Percentiles rank a stretch among this genome's conserved stretches.
These are phyloP conservation scores for Gobius niger DNA, from an alignment of 2,113 vertebrate species.

Conservation along the genomic window DNA sequence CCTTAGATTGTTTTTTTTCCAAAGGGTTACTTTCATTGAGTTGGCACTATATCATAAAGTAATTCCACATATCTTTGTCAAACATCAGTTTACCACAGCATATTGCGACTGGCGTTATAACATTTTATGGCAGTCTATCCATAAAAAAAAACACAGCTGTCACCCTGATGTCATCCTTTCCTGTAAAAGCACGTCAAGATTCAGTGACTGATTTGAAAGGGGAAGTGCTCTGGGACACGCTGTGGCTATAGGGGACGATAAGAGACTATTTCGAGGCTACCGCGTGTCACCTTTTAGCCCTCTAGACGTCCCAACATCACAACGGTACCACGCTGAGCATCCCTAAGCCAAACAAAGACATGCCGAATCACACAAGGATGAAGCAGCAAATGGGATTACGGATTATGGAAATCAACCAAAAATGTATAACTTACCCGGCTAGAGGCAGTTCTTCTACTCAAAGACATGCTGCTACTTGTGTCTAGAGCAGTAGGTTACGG, in stretches of 20 bases:
- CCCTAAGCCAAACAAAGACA: slow-evolving; percentile 51
- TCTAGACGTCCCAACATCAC: slow-evolving; percentile 18
- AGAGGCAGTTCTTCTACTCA: slow-evolving; percentile 83
- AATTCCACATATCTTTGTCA: not conserved
- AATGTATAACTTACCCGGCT: slow-evolving; percentile 81
- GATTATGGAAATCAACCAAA: slow-evolving; percentile 23
- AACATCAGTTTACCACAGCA: not conserved
- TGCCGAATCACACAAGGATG: slow-evolving; percentile 31
- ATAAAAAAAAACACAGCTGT: slow-evolving; percentile 2
- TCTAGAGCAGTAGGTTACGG: slow-evolving; percentile 37
- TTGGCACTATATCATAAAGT: too few species aligned
- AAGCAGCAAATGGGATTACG: slow-evolving; percentile 31
- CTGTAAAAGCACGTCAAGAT: slow-evolving; percentile 38
- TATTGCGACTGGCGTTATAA: not conserved
- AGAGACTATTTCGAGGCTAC: slow-evolving; percentile 21
- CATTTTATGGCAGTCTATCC: not conserved
- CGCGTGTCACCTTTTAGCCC: not conserved
- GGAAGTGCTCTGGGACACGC: slow-evolving; percentile 47
- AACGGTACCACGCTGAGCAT: slow-evolving; percentile 1
- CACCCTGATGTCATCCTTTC: slow-evolving; percentile 55
- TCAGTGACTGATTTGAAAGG: slow-evolving; percentile 47
- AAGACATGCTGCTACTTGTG: slow-evolving; percentile 79
- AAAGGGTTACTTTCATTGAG: too few species aligned
- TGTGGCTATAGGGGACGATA: slow-evolving; percentile 5
- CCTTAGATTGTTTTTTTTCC: too few species aligned